Conservation (phyloP, 2,888 invertebrate species). For the Lutraria lutraria region DNA sequence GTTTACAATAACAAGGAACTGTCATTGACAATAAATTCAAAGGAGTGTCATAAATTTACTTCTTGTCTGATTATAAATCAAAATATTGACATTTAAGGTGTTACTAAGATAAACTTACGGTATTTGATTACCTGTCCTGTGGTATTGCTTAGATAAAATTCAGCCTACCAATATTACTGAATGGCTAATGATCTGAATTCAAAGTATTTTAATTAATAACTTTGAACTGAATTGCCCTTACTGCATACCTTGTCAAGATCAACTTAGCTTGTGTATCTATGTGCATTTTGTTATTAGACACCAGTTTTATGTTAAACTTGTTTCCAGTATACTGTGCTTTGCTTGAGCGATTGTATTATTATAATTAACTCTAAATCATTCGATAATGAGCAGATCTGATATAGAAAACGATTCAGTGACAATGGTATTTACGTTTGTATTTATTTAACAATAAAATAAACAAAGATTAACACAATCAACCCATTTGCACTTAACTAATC, state of each 20-base stretch:
- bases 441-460: slow-evolving; percentile 20
- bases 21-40: background rate
- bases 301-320: background rate
- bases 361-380: background rate
- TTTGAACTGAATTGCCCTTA: background rate
- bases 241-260: background rate
- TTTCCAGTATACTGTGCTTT: background rate
- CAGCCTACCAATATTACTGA: background rate
- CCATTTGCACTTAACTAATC: background rate
- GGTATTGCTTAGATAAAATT: background rate
- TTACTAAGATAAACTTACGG: background rate
- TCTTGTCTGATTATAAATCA: background rate
- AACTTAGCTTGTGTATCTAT: background rate
- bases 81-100: slow-evolving; percentile 13
- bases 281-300: background rate
- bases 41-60: background rate
- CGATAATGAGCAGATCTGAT: background rate
- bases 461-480: slow-evolving; percentile 16
- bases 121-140: background rate
- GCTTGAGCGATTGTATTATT: background rate
- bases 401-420: background rate
- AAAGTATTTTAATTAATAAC: background rate
- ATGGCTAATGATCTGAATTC: background rate
- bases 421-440: slow-evolving; percentile 1
- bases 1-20: background rate